Base-by-base conservation (phyloP, 2,888 invertebrate genomes). In the Elysia crispata region DNA sequence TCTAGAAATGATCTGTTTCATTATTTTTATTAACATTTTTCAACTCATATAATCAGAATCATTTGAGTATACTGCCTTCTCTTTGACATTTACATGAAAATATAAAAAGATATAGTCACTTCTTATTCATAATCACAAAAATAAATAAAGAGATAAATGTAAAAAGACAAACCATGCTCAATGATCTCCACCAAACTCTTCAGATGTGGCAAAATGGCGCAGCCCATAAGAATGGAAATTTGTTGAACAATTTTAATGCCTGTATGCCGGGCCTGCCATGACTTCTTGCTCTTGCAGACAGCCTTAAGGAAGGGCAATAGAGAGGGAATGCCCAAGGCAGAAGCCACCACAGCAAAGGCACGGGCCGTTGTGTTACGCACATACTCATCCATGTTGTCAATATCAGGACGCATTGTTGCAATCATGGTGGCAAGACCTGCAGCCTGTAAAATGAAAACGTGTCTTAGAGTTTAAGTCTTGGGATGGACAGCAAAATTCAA, bases 201-300 rank as follows among this genome's bases (percentile, higher is more conserved):
- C 77, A 99, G 94, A 94, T 99, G 99, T 0, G 99, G 99, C 85
- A 99, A 93, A 87, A 99, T 99, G 41, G 99, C 99, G 91, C 99
- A 99, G 11, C 99, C 99, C 98, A 99, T 99, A 41, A 99, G 94
- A 90, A 99, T 99, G 69, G 99, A 98, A 86, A 99, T 99, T 93
- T 99, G 99, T 92, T 99, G 99, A 0, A 99, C 99, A 91, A 99
- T 99, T 93, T 99, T 99, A 83, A 99, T 99, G 91, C 99, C 99
- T 5, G 98, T 99, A 92, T 99, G 99, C 77, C 92, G 90, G 15
- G 95, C 99, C 93, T 99, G 99, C 99, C 99, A 99, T 0, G 98
- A 98, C 92, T 99, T 99, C 93, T 99, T 99, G 86, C 98, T 98
- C 87, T 98, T 95, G 92, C 99, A 99, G 1, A 99, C 99, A 76